phyloP scores from a whole-genome alignment of 1,140 invertebrate species.

The Leguminivora glycinivorella region DNA sequence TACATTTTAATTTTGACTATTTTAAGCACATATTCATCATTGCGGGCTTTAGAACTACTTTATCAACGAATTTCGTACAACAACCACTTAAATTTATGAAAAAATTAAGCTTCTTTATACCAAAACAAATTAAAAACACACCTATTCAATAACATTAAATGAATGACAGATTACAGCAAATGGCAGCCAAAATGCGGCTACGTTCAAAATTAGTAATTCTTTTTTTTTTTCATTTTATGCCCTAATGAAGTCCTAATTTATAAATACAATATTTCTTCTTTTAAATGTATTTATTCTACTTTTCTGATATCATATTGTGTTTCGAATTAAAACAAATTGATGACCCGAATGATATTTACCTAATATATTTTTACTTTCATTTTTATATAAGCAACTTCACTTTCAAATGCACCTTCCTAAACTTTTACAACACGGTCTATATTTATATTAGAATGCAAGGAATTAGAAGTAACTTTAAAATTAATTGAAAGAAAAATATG shows the following conservation, averaged over 20 bases:
- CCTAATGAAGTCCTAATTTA: too few relatives aligned
- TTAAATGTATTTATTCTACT: not conserved
- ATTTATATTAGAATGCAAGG: too few relatives aligned
- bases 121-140: slow-evolving; percentile 62
- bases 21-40: slow-evolving; percentile 44
- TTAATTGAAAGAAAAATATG: too few relatives aligned
- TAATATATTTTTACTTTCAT: too few relatives aligned
- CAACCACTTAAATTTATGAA: slow-evolving; percentile 22
- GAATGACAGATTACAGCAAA: slow-evolving; percentile 76
- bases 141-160: slow-evolving; percentile 77
- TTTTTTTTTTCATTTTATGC: not conserved
- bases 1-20: slow-evolving; percentile 48
- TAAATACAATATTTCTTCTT: not conserved
- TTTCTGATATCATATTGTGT: too few relatives aligned
- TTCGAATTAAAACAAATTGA: too few relatives aligned
- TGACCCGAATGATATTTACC: too few relatives aligned
- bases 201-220: slow-evolving; percentile 46
- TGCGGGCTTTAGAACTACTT: slow-evolving; percentile 34
- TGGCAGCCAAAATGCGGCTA: slow-evolving; percentile 58
- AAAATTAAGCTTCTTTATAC: slow-evolving; percentile 26
- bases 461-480: too few relatives aligned
- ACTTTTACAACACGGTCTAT: too few relatives aligned
- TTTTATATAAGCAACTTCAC: too few relatives aligned
- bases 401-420: too few relatives aligned
- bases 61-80: slow-evolving; percentile 18